Percentiles rank a stretch among this genome's conserved stretches.
phyloP scores from a whole-genome alignment of 2,797 vertebrate species.

The Saxicola maurus region DNA sequence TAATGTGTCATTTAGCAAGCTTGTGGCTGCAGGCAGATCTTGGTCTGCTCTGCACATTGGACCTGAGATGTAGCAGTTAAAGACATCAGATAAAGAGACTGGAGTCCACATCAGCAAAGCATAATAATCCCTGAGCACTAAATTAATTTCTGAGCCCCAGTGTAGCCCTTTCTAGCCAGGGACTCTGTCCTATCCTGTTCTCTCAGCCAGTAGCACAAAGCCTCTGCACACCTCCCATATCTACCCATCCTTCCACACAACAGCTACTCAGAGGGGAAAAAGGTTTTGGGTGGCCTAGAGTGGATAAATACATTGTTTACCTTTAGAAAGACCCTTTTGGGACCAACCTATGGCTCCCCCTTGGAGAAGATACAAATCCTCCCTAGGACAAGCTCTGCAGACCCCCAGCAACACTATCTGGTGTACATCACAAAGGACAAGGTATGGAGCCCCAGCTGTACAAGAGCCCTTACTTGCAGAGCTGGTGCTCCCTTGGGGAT shows the following conservation, averaged over 20 bases:
- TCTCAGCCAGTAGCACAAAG: not conserved
- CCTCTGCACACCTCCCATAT: not conserved
- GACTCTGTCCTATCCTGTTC: not conserved
- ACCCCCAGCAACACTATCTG: conserved; percentile 73
- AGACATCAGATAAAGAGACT: not conserved
- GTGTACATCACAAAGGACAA: conserved; percentile 87
- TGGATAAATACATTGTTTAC: not conserved
- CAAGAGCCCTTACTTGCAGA: not conserved
- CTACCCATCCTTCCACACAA: not conserved
- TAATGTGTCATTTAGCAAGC: not conserved
- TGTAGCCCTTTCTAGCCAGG: not conserved
- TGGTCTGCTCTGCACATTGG: accelerated
- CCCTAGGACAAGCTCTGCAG: conserved; percentile 35
- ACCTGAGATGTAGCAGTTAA: not conserved
- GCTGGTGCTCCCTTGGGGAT: not conserved
- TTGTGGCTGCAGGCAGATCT: not conserved
- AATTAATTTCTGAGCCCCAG: not conserved
- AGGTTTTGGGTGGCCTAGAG: not conserved
- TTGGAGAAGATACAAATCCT: conserved; percentile 81
- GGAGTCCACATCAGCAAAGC: not conserved
- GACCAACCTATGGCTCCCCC: conserved; percentile 84
- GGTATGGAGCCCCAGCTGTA: conserved; percentile 65
- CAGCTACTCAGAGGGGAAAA: not conserved
- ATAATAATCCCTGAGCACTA: not conserved
- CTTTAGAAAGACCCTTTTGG: conserved; percentile 84